phyloP scores from a whole-genome alignment of 2,113 vertebrate species.

The Festucalex cinctus region DNA sequence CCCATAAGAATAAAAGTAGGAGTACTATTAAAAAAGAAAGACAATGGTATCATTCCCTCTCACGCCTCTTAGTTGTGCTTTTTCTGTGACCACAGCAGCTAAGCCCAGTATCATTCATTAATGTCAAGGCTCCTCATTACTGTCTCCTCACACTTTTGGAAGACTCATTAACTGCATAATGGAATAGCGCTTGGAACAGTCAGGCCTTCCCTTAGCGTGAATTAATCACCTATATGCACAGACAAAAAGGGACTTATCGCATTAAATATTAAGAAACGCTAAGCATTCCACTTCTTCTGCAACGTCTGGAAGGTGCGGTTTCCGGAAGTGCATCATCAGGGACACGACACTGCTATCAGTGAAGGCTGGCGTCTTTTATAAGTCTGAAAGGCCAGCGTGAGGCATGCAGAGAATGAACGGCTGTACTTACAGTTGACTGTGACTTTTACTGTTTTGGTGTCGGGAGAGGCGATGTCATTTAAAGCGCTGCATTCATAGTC shows the following conservation, averaged over 20 bases:
- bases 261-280: slow-evolving; percentile 76
- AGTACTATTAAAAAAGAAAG: slow-evolving; percentile 47
- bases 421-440: slow-evolving; percentile 96
- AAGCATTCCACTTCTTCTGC: slow-evolving; percentile 40
- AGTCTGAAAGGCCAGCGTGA: slow-evolving; percentile 16
- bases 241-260: slow-evolving; percentile 78
- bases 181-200: slow-evolving; percentile 74
- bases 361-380: slow-evolving; percentile 20
- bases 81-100: slow-evolving; percentile 62
- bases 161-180: slow-evolving; percentile 84
- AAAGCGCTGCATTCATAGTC: slow-evolving; percentile 94
- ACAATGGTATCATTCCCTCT: slow-evolving; percentile 41
- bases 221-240: slow-evolving; percentile 72
- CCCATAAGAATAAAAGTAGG: slow-evolving; percentile 46
- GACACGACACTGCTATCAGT: slow-evolving; percentile 18
- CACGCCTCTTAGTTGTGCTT: slow-evolving; percentile 41
- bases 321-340: slow-evolving; percentile 22
- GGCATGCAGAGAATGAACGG: slow-evolving; percentile 4
- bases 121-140: slow-evolving; percentile 75
- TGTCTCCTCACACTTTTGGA: slow-evolving; percentile 76
- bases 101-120: slow-evolving; percentile 77
- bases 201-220: slow-evolving; percentile 72
- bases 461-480: slow-evolving; percentile 91
- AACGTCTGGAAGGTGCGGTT: slow-evolving; percentile 46
- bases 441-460: slow-evolving; percentile 91